A percentile compares a stretch with the other conserved stretches of the same genome.
phyloP scores from a whole-genome alignment of 2,797 vertebrate genomes.

The Ambastaia sidthimunki region DNA sequence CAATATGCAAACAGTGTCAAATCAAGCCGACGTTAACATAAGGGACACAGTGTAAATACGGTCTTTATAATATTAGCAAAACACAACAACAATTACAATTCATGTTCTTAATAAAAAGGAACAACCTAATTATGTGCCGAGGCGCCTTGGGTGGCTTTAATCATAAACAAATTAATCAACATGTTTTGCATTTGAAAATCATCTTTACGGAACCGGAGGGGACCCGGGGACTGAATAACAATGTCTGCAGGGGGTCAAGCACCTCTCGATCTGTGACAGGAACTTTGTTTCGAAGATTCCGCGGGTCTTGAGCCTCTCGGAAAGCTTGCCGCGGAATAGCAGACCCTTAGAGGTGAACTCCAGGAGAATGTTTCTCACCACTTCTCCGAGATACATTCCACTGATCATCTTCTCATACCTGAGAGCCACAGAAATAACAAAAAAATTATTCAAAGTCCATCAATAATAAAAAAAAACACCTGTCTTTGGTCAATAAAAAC shows the following conservation, averaged over 20 bases:
- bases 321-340: constrained; percentile 90
- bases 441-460: not conserved
- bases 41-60: not conserved
- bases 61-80: not conserved
- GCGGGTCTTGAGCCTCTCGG: constrained; percentile 90
- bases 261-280: constrained; percentile 97
- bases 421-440: not conserved
- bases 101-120: not conserved
- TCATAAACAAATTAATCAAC: not conserved
- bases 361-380: constrained; percentile 90
- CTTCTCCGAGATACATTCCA: constrained; percentile 96
- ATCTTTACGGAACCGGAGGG: not conserved
- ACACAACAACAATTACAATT: not conserved
- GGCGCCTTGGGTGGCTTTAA: not conserved
- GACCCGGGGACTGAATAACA: not conserved
- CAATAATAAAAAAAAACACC: constrained; percentile 1
- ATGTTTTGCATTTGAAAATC: not conserved
- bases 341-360: constrained; percentile 90
- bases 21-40: not conserved
- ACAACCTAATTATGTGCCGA: not conserved
- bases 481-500: too few species aligned
- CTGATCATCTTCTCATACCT: constrained; percentile 99
- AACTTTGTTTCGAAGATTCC: constrained; percentile 98
- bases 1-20: not conserved
- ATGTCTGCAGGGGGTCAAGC: constrained; percentile 50